Evolutionary conservation across 2,113 vertebrate genomes (phyloP).

Genomic region (Pseudois nayaur): DNA sequence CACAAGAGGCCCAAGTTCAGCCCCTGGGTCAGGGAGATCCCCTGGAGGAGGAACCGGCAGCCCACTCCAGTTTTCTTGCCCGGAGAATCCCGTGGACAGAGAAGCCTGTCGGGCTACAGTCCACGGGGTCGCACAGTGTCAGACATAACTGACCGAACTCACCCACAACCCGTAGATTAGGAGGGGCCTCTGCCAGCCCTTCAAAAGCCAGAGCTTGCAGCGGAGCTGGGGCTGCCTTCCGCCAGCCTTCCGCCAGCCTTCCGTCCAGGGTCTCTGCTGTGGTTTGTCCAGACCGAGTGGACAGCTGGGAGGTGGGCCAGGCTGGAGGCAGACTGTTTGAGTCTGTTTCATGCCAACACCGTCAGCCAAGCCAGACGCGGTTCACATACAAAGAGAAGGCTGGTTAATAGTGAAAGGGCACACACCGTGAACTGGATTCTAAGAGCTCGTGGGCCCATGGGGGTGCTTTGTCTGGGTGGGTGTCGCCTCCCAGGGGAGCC

Average conservation of each 20-base stretch:
- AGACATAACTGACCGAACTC: accelerated
- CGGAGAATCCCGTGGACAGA: neutral
- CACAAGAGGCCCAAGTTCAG: accelerated
- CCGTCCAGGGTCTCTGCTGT: accelerated
- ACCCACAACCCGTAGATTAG: neutral
- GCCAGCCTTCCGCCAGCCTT: neutral
- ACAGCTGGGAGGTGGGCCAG: neutral
- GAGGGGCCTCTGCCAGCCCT: neutral
- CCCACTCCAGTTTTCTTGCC: neutral
- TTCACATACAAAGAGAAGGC: accelerated
- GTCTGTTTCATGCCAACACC: neutral
- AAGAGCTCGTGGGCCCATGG: neutral
- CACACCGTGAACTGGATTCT: neutral
- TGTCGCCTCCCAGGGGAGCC: neutral
- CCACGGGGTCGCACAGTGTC: neutral
- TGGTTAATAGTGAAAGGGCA: neutral
- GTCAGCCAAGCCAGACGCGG: neutral
- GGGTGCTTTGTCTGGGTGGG: neutral
- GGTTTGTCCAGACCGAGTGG: neutral
- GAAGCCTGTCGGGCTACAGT: neutral
- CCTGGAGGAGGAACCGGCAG: neutral
- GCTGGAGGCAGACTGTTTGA: neutral
- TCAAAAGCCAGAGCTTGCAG: accelerated
- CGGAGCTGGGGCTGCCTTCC: accelerated
- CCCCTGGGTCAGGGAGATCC: neutral